Conservation (phyloP, 2,888 invertebrate genomes). For the Drosophila leonis region DNA sequence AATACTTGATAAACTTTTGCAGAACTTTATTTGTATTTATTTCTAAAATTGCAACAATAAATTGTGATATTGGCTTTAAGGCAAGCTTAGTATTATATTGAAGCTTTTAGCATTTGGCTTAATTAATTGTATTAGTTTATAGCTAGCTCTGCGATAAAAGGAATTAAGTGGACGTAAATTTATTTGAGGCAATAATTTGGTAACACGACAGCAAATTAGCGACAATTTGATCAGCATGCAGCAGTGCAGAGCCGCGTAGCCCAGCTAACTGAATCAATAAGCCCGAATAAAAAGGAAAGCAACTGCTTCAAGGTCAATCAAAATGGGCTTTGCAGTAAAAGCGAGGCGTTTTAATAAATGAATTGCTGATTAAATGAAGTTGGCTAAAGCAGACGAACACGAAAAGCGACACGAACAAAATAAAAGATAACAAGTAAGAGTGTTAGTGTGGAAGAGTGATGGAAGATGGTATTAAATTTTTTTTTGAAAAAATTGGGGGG, state of each 20-base stretch:
- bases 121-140: constrained; percentile 16
- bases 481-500: too few species aligned
- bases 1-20: background rate
- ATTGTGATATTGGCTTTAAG: background rate
- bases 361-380: constrained; percentile 77
- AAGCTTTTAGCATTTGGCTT: constrained; percentile 4
- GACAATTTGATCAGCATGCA: constrained; percentile 39
- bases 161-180: constrained; percentile 54
- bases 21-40: background rate
- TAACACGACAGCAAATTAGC: constrained; percentile 58
- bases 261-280: constrained; percentile 62
- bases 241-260: background rate
- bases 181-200: constrained; percentile 53
- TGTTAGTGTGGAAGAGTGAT: too few species aligned
- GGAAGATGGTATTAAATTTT: too few species aligned
- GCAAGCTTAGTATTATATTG: background rate
- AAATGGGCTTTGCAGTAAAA: constrained; percentile 19
- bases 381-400: constrained; percentile 24
- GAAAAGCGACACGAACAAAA: background rate
- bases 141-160: constrained; percentile 17
- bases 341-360: constrained; percentile 66
- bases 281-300: constrained; percentile 33
- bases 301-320: constrained; percentile 46
- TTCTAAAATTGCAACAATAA: background rate
- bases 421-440: constrained; percentile 16